Conservation (phyloP, 2,113 vertebrate genomes). For the Proteles cristata region DNA sequence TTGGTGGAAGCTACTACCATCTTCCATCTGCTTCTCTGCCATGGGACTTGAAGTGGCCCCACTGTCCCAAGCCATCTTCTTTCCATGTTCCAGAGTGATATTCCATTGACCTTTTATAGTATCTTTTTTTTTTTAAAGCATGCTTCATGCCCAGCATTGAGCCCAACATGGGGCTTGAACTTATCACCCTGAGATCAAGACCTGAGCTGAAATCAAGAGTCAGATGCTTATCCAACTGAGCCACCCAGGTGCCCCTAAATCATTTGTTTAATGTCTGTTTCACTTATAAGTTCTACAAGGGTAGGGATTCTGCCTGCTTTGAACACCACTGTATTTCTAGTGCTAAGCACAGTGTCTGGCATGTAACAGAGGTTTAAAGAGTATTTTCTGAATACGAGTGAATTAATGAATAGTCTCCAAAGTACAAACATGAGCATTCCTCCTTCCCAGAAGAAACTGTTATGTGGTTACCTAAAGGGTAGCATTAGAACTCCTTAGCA, state of each 20-base stretch:
- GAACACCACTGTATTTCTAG: not conserved
- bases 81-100: not conserved
- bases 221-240: too few relatives aligned
- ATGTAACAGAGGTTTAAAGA: not conserved
- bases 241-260: too few relatives aligned
- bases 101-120: not conserved
- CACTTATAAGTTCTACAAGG: not conserved
- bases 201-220: too few relatives aligned
- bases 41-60: not conserved
- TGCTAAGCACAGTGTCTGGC: not conserved
- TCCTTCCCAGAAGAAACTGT: not conserved
- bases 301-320: too few relatives aligned
- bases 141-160: too few relatives aligned
- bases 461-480: rapidly evolving
- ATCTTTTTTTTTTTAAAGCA: not conserved
- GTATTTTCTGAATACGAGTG: not conserved
- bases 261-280: not conserved
- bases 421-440: not conserved
- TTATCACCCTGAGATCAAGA: too few relatives aligned
- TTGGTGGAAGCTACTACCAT: not conserved
- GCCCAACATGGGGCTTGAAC: too few relatives aligned
- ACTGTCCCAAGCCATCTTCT: not conserved
- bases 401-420: not conserved
- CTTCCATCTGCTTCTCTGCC: not conserved
- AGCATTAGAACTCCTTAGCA: not conserved